Base-by-base conservation (phyloP, 2,113 vertebrate species). In the Pogona vitticeps region DNA sequence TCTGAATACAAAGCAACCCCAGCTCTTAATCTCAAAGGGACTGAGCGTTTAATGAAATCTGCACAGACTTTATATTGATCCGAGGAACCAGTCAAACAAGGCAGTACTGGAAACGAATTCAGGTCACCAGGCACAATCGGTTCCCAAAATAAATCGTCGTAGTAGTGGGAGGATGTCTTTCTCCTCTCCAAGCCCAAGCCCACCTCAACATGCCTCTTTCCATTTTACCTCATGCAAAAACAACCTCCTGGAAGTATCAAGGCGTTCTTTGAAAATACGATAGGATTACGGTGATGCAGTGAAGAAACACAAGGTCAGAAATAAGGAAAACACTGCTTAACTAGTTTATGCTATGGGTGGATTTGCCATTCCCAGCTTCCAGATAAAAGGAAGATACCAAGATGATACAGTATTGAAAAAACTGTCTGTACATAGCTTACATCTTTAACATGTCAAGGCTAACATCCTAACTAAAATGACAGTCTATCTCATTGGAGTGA, bases 41-140 rank as follows among this genome's bases (percentile, higher is more conserved):
- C 10, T 82, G 65, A 82, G 1, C 1, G 75, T 61, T 90, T 86
- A 92, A 56, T 84, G 68, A 88, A 88, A 87, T n/a, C 71, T 80
- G 0, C 6, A 82, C 33, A 76, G 70, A 76, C 71, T 82, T 75
- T 73, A 23, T 82, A 58, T 79, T 71, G 81, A 85, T 88, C 52
- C 71, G 83, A 84, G 1, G 61, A 2, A 73, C 61, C 0, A 20
- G 52, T 70, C 18, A 68, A n/a, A 86, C 88, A 82, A 68, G 1
- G 61, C 28, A 14, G 23, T 78, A 73, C 40, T 88, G 33, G 77
- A 80, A 90, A 89, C 59, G 13, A 87, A 77, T 89, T 31, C 42
- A 82, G 71, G 31, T 65, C 17, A 84, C 2, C 76, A 20, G 61
- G 61, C 78, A 87, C 21, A 46, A 56, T 52, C 80, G 52, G 26